Evolutionary conservation across 2,888 invertebrate genomes (phyloP).

Genomic region (Trypoxylon attenuatum): DNA sequence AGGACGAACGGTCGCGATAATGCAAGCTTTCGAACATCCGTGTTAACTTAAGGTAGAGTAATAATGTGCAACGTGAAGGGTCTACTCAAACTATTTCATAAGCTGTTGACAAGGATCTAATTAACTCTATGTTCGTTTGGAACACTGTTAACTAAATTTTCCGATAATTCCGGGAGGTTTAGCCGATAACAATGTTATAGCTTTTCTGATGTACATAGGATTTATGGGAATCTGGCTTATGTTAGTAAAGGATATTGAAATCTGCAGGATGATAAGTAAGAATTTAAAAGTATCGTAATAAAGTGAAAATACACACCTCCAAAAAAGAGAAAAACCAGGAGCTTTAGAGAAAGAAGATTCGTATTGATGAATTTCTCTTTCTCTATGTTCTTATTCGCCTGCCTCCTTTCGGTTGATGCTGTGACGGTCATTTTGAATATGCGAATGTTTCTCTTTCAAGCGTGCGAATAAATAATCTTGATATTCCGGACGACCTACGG

Average conservation of each 20-base stretch:
- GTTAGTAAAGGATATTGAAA: too few species aligned
- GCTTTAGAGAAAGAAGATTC: constrained; percentile 86
- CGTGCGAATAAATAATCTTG: constrained; percentile 15
- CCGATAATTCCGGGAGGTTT: not conserved
- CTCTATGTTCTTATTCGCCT: constrained; percentile 56
- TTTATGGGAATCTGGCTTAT: too few species aligned
- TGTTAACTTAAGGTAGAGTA: too few species aligned
- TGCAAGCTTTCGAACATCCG: too few species aligned
- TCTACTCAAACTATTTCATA: not conserved
- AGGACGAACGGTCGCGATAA: too few species aligned
- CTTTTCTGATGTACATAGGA: too few species aligned
- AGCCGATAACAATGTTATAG: not conserved
- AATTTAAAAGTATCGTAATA: not conserved
- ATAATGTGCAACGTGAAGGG: too few species aligned
- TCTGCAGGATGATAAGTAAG: not conserved
- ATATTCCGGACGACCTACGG: constrained; percentile 29
- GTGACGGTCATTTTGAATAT: constrained; percentile 50
- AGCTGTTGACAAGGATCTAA: not conserved
- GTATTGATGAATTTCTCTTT: constrained; percentile 78
- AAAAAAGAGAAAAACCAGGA: constrained; percentile 87
- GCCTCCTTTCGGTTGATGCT: constrained; percentile 61
- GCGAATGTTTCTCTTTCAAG: constrained; percentile 7
- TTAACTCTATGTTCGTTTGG: not conserved
- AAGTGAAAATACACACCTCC: constrained; percentile 77
- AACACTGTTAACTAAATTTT: not conserved